Evolutionary conservation across 2,797 vertebrate genomes (phyloP).

Genomic region (Furcifer pardalis): DNA sequence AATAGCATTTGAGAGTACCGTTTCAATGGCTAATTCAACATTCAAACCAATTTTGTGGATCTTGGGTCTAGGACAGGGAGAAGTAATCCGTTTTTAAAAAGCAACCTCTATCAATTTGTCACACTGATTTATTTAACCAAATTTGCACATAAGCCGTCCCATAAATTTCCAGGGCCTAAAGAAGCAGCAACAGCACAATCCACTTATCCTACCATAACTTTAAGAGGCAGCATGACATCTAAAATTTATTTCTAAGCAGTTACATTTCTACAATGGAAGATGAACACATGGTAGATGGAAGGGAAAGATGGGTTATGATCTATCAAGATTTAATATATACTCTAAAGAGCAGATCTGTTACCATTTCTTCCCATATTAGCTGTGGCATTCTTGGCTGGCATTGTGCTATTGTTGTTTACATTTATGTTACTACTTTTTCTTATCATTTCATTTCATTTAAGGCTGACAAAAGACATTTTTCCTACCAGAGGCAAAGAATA

Average conservation of each 20-base stretch:
- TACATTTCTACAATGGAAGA: background rate
- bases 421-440: background rate
- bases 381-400: background rate
- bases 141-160: background rate
- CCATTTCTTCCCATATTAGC: background rate
- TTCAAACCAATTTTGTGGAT: background rate
- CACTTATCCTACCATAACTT: background rate
- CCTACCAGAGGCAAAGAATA: background rate
- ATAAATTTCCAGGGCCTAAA: background rate
- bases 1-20: background rate
- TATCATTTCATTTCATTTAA: background rate
- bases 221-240: background rate
- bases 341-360: background rate
- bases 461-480: background rate
- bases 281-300: background rate
- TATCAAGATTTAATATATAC: background rate
- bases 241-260: background rate
- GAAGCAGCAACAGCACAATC: background rate
- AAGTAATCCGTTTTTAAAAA: background rate
- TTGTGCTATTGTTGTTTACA: background rate
- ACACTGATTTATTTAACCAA: background rate
- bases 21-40: background rate
- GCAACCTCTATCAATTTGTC: background rate
- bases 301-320: background rate
- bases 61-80: background rate